A percentile compares a stretch with the other conserved stretches of the same genome.
Evolutionary conservation across 2,888 invertebrate species (phyloP).

Genomic region (Melieria omissa): DNA sequence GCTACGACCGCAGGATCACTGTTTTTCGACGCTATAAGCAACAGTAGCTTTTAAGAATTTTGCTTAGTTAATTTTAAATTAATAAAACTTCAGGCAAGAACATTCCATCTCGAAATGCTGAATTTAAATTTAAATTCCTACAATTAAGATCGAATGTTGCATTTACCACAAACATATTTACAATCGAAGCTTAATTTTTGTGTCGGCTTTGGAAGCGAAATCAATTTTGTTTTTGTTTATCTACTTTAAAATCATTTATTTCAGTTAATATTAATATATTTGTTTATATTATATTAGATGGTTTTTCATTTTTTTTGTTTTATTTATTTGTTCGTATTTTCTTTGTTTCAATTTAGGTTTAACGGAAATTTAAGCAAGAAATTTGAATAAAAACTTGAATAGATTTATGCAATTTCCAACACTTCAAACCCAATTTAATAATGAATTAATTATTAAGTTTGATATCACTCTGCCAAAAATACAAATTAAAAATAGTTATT

Average conservation of each 20-base stretch:
- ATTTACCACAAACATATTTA: not conserved
- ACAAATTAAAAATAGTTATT: slow-evolving; percentile 7
- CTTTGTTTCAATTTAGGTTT: not conserved
- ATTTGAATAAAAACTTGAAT: not conserved
- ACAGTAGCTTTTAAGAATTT: not conserved
- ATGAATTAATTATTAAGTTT: slow-evolving; percentile 8
- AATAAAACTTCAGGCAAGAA: not conserved
- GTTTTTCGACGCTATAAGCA: slow-evolving; percentile 47
- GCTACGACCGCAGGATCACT: slow-evolving; percentile 57
- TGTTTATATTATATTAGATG: slow-evolving; percentile 27
- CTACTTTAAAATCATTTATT: not conserved
- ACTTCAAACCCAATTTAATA: slow-evolving; percentile 11
- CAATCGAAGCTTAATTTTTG: not conserved
- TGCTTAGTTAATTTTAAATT: no score
- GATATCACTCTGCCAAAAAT: not conserved
- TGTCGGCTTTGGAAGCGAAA: not conserved
- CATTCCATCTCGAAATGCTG: not conserved
- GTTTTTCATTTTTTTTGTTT: slow-evolving; percentile 16
- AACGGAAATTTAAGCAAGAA: not conserved
- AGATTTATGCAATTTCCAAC: not conserved
- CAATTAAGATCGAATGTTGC: not conserved
- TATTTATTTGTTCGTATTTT: slow-evolving; percentile 12
- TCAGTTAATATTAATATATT: not conserved
- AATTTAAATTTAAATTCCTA: not conserved
- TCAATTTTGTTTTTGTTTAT: not conserved